Percentiles rank a stretch among this genome's conserved stretches.
Conservation (phyloP, 2,888 invertebrate genomes). For the Cactoblastis cactorum region DNA sequence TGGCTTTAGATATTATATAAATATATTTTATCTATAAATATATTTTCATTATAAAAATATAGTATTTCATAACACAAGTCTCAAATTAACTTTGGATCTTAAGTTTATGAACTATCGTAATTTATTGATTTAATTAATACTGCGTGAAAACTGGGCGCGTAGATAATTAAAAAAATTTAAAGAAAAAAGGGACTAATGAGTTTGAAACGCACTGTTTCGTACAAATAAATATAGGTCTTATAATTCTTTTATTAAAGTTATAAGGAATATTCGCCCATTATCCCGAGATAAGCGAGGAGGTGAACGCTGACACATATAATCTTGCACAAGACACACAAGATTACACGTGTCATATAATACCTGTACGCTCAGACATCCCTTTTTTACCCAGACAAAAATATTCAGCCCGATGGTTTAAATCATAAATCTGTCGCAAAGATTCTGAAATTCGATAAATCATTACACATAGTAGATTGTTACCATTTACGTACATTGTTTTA, state of each 20-base stretch:
- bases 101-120: no score
- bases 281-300: constrained; percentile 56
- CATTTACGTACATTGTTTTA: constrained; percentile 3
- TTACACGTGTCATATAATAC: constrained; percentile 60
- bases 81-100: no score
- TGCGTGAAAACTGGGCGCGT: no score
- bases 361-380: constrained; percentile 26
- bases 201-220: constrained; percentile 1
- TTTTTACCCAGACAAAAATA: constrained; percentile 5
- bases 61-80: no score
- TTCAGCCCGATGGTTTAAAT: constrained; percentile 10
- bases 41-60: no score
- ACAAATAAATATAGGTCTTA: constrained; percentile 1
- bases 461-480: constrained; percentile 3
- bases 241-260: neutral
- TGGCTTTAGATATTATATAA: no score
- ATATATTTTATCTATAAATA: no score
- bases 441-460: constrained; percentile 10
- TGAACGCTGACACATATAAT: constrained; percentile 63
- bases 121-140: no score
- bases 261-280: constrained; percentile 48
- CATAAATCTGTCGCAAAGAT: constrained; percentile 14
- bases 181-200: no score
- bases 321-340: constrained; percentile 59
- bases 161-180: no score